Base-by-base conservation (phyloP, 2,888 invertebrate genomes). In the Xanthorhoe spadicearia region DNA sequence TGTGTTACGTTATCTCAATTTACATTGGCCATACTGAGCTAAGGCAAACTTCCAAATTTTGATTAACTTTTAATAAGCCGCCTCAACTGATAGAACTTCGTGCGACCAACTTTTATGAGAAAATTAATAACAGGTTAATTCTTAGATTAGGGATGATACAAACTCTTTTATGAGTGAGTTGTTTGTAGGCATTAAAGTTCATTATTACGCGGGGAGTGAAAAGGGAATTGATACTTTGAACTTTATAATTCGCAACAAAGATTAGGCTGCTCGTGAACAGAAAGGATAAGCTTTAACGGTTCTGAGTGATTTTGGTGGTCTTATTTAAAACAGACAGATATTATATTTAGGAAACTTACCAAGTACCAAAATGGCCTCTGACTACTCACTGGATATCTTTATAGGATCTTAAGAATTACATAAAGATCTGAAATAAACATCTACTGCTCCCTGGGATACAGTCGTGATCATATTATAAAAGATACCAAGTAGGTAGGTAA, bases 1-100 rank as follows among this genome's bases (percentile, higher is more conserved):
- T 59, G 51, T 1, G 51, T 46, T 18, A 53, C 55, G 60, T 60
- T 19, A 35, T 58, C 5, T 9, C 23, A n/a, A 8, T 63, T 51
- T 61, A 57, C 58, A 43, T 10, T 51, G 63, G 6, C 15, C 18
- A 23, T 52, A 67, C 73, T 64, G 66, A 78, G 71, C 72, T 72
- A 53, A 61, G 69, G 60, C 54, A 66, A 72, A 76, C 75, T 77
- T 76, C 73, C 68, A 74, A 80, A 78, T 80, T 78, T 79, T 77
- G 80, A 82, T 83, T 78, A 83, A 83, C 77, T 82, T 84, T 83
- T 81, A 84, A 82, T 83, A 83, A 80, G 81, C 75, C 76, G 74
- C 70, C 63, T 60, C 69, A 68, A 72, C 74, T 69, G 76, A 77
- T 78, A 74, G 68, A 79, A 77, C 73, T 78, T 74, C 59, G 69